These are phyloP conservation scores for Nesoenas mayeri DNA, from an alignment of 2,113 vertebrate species.

Conservation along the genomic window DNA sequence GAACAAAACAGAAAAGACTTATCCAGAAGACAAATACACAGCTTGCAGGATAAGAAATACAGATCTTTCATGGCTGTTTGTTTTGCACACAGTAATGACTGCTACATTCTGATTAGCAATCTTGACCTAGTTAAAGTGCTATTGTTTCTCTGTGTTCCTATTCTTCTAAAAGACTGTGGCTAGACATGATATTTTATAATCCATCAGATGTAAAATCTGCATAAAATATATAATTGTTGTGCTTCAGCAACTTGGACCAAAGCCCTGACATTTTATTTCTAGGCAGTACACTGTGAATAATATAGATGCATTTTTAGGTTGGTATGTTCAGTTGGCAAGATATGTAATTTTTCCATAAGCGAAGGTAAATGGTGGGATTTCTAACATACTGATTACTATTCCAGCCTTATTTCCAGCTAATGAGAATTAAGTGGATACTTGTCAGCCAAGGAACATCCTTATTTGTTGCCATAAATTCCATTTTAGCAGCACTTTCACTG, in stretches of 20 bases:
- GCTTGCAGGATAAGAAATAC: not conserved
- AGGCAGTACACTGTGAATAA: slow-evolving; percentile 47
- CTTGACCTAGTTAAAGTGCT: slow-evolving; percentile 69
- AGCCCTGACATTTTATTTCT: slow-evolving; percentile 51
- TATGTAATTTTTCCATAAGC: slow-evolving; percentile 44
- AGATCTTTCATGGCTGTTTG: slow-evolving; percentile 41
- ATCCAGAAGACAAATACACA: slow-evolving; percentile 19
- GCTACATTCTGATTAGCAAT: slow-evolving; percentile 60
- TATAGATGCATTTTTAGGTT: slow-evolving; percentile 53
- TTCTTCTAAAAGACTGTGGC: slow-evolving; percentile 67
- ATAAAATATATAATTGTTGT: slow-evolving; percentile 64
- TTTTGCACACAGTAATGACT: slow-evolving; percentile 65
- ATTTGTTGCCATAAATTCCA: slow-evolving; percentile 27
- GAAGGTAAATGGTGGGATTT: slow-evolving; percentile 57
- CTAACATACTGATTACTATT: slow-evolving; percentile 39
- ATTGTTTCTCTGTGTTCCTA: slow-evolving; percentile 59
- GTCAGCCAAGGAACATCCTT: slow-evolving; percentile 46
- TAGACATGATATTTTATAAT: slow-evolving; percentile 72
- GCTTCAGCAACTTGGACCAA: slow-evolving; percentile 69
- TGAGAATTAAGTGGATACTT: slow-evolving; percentile 54
- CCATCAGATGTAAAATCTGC: slow-evolving; percentile 69
- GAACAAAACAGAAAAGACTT: not conserved
- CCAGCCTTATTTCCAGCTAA: slow-evolving; percentile 30
- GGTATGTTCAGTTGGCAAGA: slow-evolving; percentile 64
- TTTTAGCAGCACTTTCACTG: slow-evolving; percentile 10